A percentile compares a stretch with the other conserved stretches of the same genome.
Evolutionary conservation across 2,888 invertebrate genomes (phyloP).

Genomic region (Physocephala rufipes): DNA sequence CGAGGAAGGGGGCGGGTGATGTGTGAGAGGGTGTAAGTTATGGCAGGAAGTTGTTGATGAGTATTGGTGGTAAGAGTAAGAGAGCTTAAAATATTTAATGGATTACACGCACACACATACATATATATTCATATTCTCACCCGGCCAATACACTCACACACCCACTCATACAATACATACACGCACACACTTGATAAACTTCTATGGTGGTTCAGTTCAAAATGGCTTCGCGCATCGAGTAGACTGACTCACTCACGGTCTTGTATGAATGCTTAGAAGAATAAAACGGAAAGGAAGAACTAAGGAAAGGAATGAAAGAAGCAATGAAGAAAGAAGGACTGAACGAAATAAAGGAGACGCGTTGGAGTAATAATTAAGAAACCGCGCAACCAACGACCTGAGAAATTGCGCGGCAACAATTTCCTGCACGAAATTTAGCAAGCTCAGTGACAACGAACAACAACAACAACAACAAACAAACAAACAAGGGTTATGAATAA

Average conservation of each 20-base stretch:
- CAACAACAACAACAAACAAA: background rate
- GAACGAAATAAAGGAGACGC: no score
- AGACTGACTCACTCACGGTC: no score
- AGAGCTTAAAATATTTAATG: background rate
- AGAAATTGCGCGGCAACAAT: background rate
- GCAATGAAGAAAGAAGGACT: no score
- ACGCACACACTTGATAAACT: slow-evolving; percentile 1
- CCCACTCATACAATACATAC: slow-evolving; percentile 2
- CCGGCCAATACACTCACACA: slow-evolving; percentile 3
- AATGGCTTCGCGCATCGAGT: slow-evolving; percentile 44
- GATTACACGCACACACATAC: slow-evolving; percentile 16
- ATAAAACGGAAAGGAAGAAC: no score
- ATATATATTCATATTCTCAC: background rate
- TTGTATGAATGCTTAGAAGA: background rate
- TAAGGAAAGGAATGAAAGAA: no score
- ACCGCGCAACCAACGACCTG: slow-evolving; percentile 5
- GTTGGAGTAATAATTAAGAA: background rate
- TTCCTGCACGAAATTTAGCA: no score
- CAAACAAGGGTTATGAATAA: no score
- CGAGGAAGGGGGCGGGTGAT: background rate
- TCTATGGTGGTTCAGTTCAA: slow-evolving; percentile 42
- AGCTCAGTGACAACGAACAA: no score
- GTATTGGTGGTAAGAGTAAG: no score
- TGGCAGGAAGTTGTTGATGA: background rate
- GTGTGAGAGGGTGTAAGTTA: no score